These are phyloP conservation scores for Chouioia cunea DNA, from an alignment of 2,888 invertebrate genomes.

Conservation along the genomic window DNA sequence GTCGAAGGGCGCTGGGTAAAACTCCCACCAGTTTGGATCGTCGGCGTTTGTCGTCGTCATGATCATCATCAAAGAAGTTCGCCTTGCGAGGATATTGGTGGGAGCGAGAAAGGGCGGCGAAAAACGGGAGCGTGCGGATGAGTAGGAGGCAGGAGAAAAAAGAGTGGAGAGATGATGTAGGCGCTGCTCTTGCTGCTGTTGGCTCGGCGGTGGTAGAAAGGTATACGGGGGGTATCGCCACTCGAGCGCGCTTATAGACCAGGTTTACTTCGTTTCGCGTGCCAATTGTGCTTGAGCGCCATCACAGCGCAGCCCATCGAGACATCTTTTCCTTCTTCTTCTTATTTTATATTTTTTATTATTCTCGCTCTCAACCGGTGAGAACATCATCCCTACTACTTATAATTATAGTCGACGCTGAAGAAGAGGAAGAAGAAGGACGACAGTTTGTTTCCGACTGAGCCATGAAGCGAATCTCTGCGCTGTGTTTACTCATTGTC, in stretches of 20 bases:
- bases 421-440: too few species aligned
- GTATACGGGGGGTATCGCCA: slow-evolving; percentile 39
- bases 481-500: too few species aligned
- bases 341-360: slow-evolving; percentile 1
- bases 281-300: slow-evolving; percentile 48
- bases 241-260: slow-evolving; percentile 47
- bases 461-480: slow-evolving; percentile 6
- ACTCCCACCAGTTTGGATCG: too few species aligned
- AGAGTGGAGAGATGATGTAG: slow-evolving; percentile 26
- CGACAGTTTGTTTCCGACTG: background rate
- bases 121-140: slow-evolving; percentile 4
- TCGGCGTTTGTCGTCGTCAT: background rate
- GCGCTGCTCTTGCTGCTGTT: background rate
- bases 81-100: background rate
- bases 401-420: too few species aligned
- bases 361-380: too few species aligned
- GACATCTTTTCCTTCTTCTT: background rate
- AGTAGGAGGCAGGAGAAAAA: too few species aligned
- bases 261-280: slow-evolving; percentile 45
- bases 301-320: slow-evolving; percentile 25
- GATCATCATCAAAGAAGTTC: too few species aligned
- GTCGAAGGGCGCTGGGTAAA: too few species aligned
- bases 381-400: too few species aligned
- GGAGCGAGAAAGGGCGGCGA: background rate
- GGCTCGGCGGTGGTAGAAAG: slow-evolving; percentile 44